A percentile compares a stretch with the other conserved stretches of the same genome.
Conservation (phyloP, 2,797 vertebrate species). For the Myotis findleyi region DNA sequence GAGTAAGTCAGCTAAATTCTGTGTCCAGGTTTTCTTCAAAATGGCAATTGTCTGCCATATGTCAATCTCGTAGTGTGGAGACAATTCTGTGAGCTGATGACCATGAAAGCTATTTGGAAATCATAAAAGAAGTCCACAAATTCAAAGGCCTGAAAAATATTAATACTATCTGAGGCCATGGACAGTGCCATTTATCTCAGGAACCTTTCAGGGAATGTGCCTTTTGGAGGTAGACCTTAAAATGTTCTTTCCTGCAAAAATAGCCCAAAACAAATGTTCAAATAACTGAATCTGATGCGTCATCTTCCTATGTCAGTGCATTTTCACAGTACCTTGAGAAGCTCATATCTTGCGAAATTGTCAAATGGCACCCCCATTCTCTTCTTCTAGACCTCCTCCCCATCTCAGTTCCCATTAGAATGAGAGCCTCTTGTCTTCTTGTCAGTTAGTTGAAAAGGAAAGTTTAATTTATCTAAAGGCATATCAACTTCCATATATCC, state of each 20-base stretch:
- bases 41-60: background rate
- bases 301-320: background rate
- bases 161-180: background rate
- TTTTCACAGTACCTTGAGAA: background rate
- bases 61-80: background rate
- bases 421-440: background rate
- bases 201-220: background rate
- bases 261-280: background rate
- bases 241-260: slow-evolving; percentile 43
- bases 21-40: background rate
- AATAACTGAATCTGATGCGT: background rate
- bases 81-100: background rate
- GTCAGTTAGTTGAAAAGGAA: background rate
- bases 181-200: background rate
- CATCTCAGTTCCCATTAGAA: background rate
- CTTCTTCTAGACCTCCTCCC: background rate
- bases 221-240: slow-evolving; percentile 26
- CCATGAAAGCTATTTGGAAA: slow-evolving; percentile 18
- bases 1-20: background rate
- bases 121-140: background rate
- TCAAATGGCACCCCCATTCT: background rate
- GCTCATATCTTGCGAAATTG: background rate
- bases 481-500: background rate
- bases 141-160: slow-evolving; percentile 2
- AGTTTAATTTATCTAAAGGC: background rate